Base-by-base conservation (phyloP, 2,888 invertebrate species). In the Pasiphila rectangulata region DNA sequence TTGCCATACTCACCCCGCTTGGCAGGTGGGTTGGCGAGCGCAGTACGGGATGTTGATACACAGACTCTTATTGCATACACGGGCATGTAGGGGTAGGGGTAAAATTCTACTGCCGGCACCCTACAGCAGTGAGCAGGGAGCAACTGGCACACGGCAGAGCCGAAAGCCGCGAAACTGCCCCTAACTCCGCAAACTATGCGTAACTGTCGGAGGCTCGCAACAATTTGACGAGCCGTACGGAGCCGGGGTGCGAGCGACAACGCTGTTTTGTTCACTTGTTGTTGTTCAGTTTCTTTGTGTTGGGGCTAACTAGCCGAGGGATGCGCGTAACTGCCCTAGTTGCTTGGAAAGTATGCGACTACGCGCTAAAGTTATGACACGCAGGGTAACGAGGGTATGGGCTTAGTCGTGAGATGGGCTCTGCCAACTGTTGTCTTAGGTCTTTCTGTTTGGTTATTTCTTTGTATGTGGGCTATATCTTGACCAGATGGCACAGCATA, bases 111-210 rank as follows among this genome's bases (percentile, higher is more conserved):
- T n/a, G n/a, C n/a, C n/a, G n/a, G n/a, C n/a, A n/a, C n/a, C n/a
- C n/a, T n/a, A n/a, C n/a, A n/a, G 25, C 34, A 10, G 45, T 20
- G 38, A 32, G n/a, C 15, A 32, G 37, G 25, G 24, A 39, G 6
- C 16, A 25, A 27, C 30, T 32, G 37, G 32, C 32, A 32, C 32
- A 32, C 23, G 29, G 20, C 42, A 32, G 34, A 45, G 25, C 34
- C 25, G 10, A 43, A 43, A 35, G 32, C 43, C 36, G 10, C 29
- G 27, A 43, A 43, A 35, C 34, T 21, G 19, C 6, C 13, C 25
- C 25, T 36, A n/a, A 27, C 13, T 27, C 17, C 15, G 9, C 10
- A 24, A 47, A 37, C 46, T 47, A 37, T 38, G 39, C 7, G 41
- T 27, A 27, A 30, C 29, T 12, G 30, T 7, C 25, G 27, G n/a